These are phyloP conservation scores for Drosophila lacteicornis DNA, from an alignment of 1,140 invertebrate genomes.

Conservation along the genomic window DNA sequence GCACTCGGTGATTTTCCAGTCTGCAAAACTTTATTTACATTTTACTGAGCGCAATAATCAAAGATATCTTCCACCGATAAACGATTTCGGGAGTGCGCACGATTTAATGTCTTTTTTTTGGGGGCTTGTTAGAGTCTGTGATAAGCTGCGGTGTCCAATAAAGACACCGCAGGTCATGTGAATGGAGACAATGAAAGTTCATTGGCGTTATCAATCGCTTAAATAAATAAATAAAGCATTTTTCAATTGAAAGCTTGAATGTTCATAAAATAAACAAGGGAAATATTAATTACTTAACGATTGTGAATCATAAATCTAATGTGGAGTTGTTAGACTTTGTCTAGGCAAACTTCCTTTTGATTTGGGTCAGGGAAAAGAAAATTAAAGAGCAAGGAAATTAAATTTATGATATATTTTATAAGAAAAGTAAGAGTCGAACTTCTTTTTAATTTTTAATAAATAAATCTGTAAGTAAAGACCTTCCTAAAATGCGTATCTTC, in stretches of 20 bases:
- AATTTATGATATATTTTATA: background rate
- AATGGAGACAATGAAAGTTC: constrained; percentile 22
- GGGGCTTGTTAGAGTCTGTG: constrained; percentile 27
- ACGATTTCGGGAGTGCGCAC: constrained; percentile 69
- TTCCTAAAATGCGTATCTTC: no score
- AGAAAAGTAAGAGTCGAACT: no score
- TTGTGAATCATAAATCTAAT: constrained; percentile 2
- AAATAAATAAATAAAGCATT: constrained; percentile 18
- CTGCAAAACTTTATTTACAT: constrained; percentile 57
- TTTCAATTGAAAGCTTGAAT: constrained; percentile 3
- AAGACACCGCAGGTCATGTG: constrained; percentile 52
- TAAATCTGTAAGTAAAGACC: no score
- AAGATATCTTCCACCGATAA: constrained; percentile 51
- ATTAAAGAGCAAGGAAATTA: background rate
- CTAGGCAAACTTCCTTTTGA: background rate
- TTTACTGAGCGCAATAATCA: constrained; percentile 65
- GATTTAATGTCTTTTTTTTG: constrained; percentile 30
- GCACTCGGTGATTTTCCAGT: constrained; percentile 67
- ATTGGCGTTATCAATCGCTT: background rate
- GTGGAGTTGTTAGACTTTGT: no score
- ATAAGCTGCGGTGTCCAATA: constrained; percentile 26
- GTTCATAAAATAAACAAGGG: background rate
- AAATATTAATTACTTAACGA: constrained; percentile 11
- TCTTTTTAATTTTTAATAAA: no score
- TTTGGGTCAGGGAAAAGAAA: background rate